Conservation (phyloP, 2,888 invertebrate genomes). For the Tetramorium bicarinatum region DNA sequence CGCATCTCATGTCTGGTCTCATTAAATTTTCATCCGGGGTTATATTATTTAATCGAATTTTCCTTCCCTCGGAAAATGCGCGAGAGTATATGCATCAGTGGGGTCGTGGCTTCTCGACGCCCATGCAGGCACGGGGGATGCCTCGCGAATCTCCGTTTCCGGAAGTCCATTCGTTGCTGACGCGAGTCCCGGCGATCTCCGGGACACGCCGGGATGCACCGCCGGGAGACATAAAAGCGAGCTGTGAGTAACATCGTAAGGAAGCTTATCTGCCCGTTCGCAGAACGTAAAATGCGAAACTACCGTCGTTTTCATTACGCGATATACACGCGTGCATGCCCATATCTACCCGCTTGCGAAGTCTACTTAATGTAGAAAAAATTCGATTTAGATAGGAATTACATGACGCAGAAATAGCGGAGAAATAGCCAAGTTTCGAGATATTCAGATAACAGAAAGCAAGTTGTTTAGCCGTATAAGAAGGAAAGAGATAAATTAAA, state of each 20-base stretch:
- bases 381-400: neutral
- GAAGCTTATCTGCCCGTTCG: conserved; percentile 44
- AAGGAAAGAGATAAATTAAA: neutral
- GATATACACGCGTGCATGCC: neutral
- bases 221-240: conserved; percentile 37
- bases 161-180: conserved; percentile 47
- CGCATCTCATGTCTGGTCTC: neutral
- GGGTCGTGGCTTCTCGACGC: neutral
- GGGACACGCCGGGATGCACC: conserved; percentile 18
- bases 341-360: neutral
- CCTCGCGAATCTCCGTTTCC: conserved; percentile 36
- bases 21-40: neutral
- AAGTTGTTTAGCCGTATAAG: neutral
- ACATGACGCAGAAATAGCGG: neutral
- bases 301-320: conserved; percentile 34
- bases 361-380: neutral
- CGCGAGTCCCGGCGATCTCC: conserved; percentile 25
- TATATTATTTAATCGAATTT: conserved; percentile 37
- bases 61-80: neutral
- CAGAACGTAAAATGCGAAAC: conserved; percentile 42
- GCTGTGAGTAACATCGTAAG: conserved; percentile 45
- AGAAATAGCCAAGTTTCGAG: neutral
- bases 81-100: neutral
- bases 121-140: neutral
- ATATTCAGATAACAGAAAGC: neutral